A percentile compares a stretch with the other conserved stretches of the same genome.
phyloP scores from a whole-genome alignment of 2,797 vertebrate species.

The Ctenopoma kingsleyae region DNA sequence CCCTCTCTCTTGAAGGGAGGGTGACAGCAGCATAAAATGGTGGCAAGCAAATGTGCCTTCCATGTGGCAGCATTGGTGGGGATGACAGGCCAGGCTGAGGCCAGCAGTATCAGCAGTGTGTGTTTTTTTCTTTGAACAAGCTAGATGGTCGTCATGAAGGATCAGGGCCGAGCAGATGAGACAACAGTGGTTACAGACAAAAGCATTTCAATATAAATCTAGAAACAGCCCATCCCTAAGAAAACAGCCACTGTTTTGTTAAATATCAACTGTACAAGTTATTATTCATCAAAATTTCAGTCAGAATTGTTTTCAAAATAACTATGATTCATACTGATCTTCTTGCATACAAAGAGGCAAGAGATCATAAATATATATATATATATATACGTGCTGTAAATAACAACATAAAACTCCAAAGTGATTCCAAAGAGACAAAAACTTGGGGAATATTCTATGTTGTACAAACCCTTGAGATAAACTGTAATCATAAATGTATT shows the following conservation, averaged over 20 bases:
- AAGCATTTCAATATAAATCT: conserved; percentile 59
- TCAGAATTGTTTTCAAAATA: background rate
- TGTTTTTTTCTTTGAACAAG: conserved; percentile 75
- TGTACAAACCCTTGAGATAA: background rate
- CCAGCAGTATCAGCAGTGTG: conserved; percentile 66
- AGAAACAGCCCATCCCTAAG: conserved; percentile 25
- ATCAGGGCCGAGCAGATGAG: conserved; percentile 62
- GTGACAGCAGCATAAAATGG: conserved; percentile 80
- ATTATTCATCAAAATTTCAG: conserved; percentile 1
- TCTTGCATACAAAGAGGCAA: background rate
- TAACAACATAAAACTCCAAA: conserved; percentile 8
- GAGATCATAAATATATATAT: background rate
- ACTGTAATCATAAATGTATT: background rate
- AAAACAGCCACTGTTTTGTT: conserved; percentile 27
- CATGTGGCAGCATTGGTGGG: conserved; percentile 78
- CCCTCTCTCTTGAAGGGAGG: conserved; percentile 67
- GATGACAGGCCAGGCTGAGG: conserved; percentile 67
- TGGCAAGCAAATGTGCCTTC: conserved; percentile 81
- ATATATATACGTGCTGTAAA: background rate
- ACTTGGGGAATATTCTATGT: too few relatives aligned
- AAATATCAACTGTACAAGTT: conserved; percentile 38
- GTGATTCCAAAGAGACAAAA: background rate
- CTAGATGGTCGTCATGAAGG: conserved; percentile 69
- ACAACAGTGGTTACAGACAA: conserved; percentile 65
- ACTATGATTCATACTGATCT: background rate